phyloP scores from a whole-genome alignment of 2,888 invertebrate species.

The Acleris emargana region DNA sequence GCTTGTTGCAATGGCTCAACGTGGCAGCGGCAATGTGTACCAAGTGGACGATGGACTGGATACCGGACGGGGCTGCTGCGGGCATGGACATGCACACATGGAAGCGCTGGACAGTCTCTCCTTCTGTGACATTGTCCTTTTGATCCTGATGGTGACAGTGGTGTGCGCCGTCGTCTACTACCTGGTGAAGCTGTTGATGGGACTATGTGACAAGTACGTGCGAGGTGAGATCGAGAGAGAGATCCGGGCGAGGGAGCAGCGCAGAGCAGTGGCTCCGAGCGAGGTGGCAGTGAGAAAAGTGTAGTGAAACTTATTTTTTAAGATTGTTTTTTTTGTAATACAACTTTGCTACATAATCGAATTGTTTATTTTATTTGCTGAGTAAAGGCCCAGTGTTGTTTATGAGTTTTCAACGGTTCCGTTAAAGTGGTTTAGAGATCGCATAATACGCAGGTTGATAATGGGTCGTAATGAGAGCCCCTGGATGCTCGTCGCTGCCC shows the following conservation, averaged over 20 bases:
- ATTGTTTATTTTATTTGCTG: neutral
- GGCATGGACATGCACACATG: constrained; percentile 53
- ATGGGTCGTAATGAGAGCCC: neutral
- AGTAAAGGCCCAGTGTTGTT: too few relatives aligned
- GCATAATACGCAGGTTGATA: neutral
- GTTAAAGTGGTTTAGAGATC: too few relatives aligned
- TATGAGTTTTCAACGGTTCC: too few relatives aligned
- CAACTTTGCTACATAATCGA: neutral
- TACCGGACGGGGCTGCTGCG: constrained; percentile 16
- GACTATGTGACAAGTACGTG: constrained; percentile 47
- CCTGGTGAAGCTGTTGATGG: constrained; percentile 48
- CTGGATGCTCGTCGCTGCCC: constrained; percentile 1
- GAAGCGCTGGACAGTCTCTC: constrained; percentile 56
- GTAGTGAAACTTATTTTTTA: constrained; percentile 6
- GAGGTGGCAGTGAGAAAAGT: constrained; percentile 20
- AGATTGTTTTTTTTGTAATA: neutral
- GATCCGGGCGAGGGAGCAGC: constrained; percentile 38
- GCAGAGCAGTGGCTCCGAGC: constrained; percentile 4
- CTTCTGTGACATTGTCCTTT: constrained; percentile 50
- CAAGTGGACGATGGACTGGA: constrained; percentile 17
- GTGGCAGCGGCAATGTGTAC: constrained; percentile 17
- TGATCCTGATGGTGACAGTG: constrained; percentile 47
- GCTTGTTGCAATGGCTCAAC: constrained; percentile 20
- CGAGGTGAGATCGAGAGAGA: constrained; percentile 50
- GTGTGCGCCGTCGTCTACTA: constrained; percentile 48